Conservation (phyloP, 2,113 vertebrate genomes). For the Procavia capensis region DNA sequence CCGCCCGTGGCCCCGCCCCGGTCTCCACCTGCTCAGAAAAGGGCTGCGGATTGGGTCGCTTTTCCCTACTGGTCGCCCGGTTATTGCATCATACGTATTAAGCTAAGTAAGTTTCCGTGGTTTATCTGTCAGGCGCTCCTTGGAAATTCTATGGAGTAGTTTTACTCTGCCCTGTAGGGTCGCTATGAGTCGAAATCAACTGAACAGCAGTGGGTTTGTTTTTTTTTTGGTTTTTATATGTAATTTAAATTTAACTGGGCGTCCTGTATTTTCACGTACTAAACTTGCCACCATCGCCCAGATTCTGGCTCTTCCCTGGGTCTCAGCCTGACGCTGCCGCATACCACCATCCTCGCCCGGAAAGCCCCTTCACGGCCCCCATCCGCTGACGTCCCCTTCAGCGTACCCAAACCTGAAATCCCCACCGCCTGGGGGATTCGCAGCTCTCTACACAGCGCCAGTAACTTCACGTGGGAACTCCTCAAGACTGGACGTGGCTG, state of each 20-base stretch:
- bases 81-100: background rate
- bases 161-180: too few relatives aligned
- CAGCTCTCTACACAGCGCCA: background rate
- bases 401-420: background rate
- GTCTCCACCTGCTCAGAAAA: background rate
- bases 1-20: too few relatives aligned
- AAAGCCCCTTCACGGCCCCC: background rate
- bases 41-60: background rate
- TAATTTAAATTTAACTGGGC: background rate
- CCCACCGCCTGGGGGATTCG: too few relatives aligned
- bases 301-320: background rate
- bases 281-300: background rate
- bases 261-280: background rate
- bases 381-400: background rate
- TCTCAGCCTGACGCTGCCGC: too few relatives aligned
- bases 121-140: too few relatives aligned
- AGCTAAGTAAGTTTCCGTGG: background rate
- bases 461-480: background rate
- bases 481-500: background rate
- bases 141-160: too few relatives aligned
- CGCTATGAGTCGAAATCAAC: too few relatives aligned
- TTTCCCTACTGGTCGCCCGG: background rate
- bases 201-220: too few relatives aligned
- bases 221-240: too few relatives aligned
- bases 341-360: too few relatives aligned